A percentile compares a stretch with the other conserved stretches of the same genome.
Conservation (phyloP, 2,113 vertebrate genomes). For the Cryptotis parvus region DNA sequence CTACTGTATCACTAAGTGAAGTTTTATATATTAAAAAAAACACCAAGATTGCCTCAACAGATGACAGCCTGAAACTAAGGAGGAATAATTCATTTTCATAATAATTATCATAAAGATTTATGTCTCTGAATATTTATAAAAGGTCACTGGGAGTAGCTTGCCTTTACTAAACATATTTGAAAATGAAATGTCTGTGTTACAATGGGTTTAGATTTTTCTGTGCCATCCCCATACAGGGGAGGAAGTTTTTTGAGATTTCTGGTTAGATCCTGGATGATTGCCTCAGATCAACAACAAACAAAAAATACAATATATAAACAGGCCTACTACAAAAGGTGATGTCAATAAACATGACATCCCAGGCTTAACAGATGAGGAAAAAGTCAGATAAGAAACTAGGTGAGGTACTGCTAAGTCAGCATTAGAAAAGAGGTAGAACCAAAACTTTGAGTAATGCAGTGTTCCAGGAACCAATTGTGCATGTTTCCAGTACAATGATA, state of each 20-base stretch:
- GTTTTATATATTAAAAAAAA: slow-evolving; percentile 54
- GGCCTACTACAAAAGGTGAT: not conserved
- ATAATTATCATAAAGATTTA: slow-evolving; percentile 39
- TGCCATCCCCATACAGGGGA: too few species aligned
- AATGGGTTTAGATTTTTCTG: not conserved
- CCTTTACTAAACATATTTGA: not conserved
- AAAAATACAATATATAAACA: not conserved
- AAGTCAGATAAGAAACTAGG: not conserved
- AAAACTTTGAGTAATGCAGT: not conserved
- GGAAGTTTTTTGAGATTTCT: not conserved
- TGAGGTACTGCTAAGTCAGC: not conserved
- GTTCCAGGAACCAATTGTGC: not conserved
- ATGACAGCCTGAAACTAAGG: slow-evolving; percentile 57
- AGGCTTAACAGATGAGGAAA: not conserved
- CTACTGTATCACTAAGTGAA: slow-evolving; percentile 49
- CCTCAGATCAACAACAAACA: not conserved
- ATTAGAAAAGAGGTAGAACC: not conserved
- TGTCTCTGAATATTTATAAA: slow-evolving; percentile 55
- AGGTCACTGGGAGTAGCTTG: not conserved
- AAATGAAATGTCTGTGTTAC: not conserved
- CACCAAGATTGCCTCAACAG: slow-evolving; percentile 3
- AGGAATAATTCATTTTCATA: slow-evolving; percentile 48
- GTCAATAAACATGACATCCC: not conserved
- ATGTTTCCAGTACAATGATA: not conserved
- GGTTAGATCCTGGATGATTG: not conserved